These are phyloP conservation scores for Metaphire vulgaris DNA, from an alignment of 1,140 invertebrate genomes.

Conservation along the genomic window DNA sequence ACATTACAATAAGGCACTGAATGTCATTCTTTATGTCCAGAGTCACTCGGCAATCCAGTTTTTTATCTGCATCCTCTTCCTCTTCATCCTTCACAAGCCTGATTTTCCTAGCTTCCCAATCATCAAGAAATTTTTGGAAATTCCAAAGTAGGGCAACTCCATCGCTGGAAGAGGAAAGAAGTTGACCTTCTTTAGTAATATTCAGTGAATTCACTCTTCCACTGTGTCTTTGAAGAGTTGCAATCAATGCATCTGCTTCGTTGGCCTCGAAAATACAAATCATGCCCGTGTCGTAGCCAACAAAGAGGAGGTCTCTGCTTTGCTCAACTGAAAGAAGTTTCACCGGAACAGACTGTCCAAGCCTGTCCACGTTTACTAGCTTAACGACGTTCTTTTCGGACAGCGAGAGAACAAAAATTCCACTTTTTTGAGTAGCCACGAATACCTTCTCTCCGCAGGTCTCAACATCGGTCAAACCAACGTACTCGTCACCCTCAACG, in stretches of 20 bases:
- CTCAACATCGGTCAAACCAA: constrained; percentile 4
- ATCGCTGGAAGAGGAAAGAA: constrained; percentile 18
- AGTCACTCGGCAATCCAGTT: background rate
- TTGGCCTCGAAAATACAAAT: constrained; percentile 9
- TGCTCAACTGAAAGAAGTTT: background rate
- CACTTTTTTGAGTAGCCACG: constrained; percentile 2
- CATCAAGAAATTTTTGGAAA: background rate
- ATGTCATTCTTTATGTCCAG: background rate
- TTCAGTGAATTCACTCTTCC: constrained; percentile 15
- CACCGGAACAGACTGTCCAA: background rate
- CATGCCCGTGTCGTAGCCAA: constrained; percentile 19
- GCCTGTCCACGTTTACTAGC: background rate
- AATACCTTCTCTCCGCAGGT: background rate
- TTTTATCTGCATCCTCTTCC: background rate
- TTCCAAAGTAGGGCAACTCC: constrained; percentile 14
- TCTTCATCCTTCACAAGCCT: background rate
- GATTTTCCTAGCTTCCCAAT: background rate
- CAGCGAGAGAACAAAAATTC: constrained; percentile 8
- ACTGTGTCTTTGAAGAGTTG: constrained; percentile 10
- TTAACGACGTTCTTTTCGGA: background rate
- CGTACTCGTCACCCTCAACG: background rate
- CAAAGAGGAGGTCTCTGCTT: constrained; percentile 11
- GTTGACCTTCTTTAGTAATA: background rate
- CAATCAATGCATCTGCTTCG: background rate
- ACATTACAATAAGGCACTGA: constrained; percentile 8